Base-by-base conservation (phyloP, 2,888 invertebrate species). In the Drosophila infuscata region DNA sequence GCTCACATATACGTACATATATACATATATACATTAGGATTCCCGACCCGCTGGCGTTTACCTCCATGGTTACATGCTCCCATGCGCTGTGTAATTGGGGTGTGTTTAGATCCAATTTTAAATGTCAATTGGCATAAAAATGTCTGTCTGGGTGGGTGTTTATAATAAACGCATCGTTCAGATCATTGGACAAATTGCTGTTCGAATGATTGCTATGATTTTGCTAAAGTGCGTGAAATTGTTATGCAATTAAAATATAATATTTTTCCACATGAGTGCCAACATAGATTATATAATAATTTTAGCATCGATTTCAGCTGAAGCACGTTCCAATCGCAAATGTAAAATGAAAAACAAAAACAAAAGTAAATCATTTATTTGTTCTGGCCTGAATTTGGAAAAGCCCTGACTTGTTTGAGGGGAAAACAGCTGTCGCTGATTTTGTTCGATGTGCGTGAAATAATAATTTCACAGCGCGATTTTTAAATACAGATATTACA, bases 171-270 rank as follows among this genome's bases (percentile, higher is more conserved):
- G 89, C 71, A 77, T 81, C 76, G 82, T 70, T 84, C 82, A 81
- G 73, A 78, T 83, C 80, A 88, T 83, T 85, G 86, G 63, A 70
- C 82, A 83, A 84, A 89, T 80, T 70, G 77, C 67, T 70, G 59
- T 70, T 71, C 66, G 48, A 70, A 84, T 84, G 82, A 84, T 81
- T 79, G 70, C 63, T 36, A 33, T 30, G 74, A 71, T 77, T 77
- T 70, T 70, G 76, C 51, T 82, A 79, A 89, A 89, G 57, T 80
- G 89, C 83, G 67, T 90, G 67, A 89, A 90, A 90, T 89, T 76
- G 59, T 80, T 83, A 69, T 79, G 88, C 88, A 83, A 89, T 90
- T 89, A 85, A 87, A 83, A 57, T 51, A 85, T 60, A 75, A 78
- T 78, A 86, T 80, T 86, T 83, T 80, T 86, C 76, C 80, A 74